Percentiles rank a stretch among this genome's conserved stretches.
These are phyloP conservation scores for Cassiopea xamachana DNA, from an alignment of 30 jellyfish, hydroid and myxozoan species.

Conservation along the genomic window DNA sequence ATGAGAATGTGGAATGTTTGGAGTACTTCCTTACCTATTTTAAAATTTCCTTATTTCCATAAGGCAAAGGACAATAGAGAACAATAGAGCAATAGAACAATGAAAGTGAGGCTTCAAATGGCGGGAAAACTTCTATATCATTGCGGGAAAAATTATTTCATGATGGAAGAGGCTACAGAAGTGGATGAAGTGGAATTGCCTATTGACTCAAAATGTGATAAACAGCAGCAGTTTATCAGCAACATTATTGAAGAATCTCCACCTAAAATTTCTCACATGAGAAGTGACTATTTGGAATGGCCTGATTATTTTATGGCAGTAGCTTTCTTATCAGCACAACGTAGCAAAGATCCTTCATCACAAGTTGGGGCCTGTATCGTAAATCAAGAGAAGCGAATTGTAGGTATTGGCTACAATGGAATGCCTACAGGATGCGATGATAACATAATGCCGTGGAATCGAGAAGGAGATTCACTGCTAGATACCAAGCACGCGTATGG, in stretches of 20 bases:
- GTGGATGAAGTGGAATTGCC: neutral
- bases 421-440: slow-evolving; percentile 99
- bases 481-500: slow-evolving; percentile 95
- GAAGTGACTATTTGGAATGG: slow-evolving; percentile 88
- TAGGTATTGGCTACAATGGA: slow-evolving; percentile 98
- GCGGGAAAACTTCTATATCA: slow-evolving; percentile 3
- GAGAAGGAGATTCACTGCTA: slow-evolving; percentile 77
- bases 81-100: too few species aligned
- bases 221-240: neutral
- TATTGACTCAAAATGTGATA: neutral
- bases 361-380: slow-evolving; percentile 99
- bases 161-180: neutral
- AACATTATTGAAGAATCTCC: neutral
- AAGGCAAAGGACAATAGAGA: too few species aligned
- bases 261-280: slow-evolving; percentile 22
- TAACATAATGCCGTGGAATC: slow-evolving; percentile 95
- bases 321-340: slow-evolving; percentile 96
- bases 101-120: slow-evolving; percentile 2
- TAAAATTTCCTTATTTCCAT: too few species aligned
- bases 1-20: too few species aligned
- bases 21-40: too few species aligned
- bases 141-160: neutral
- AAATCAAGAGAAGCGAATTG: slow-evolving; percentile 83
- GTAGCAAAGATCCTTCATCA: slow-evolving; percentile 97
- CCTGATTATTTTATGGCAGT: slow-evolving; percentile 96